Percentiles rank a stretch among this genome's conserved stretches.
Conservation (phyloP, 1,140 invertebrate species). For the Trissolcus basalis region DNA sequence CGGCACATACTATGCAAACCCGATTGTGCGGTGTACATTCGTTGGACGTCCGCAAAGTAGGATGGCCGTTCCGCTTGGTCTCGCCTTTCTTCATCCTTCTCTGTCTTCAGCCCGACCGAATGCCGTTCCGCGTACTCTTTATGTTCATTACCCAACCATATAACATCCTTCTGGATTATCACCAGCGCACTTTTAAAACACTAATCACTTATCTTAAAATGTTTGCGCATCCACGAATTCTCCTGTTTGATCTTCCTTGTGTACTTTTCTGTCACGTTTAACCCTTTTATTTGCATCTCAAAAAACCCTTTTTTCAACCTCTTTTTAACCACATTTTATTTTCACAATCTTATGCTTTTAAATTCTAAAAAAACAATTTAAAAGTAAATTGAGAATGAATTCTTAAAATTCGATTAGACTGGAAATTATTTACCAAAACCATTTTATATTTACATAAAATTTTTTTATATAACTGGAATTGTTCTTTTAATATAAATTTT, state of each 20-base stretch:
- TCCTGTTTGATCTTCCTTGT: not conserved
- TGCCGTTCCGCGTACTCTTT: conserved; percentile 40
- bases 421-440: too few relatives aligned
- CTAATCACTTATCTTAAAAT: conserved; percentile 30
- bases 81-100: conserved; percentile 47
- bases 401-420: too few relatives aligned
- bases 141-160: conserved; percentile 28
- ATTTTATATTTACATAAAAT: too few relatives aligned
- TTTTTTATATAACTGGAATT: too few relatives aligned
- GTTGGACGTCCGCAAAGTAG: conserved; percentile 32
- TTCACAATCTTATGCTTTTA: too few relatives aligned
- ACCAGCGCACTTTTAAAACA: conserved; percentile 14
- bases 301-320: not conserved
- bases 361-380: too few relatives aligned
- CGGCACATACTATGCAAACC: conserved; percentile 20
- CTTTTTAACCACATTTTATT: too few relatives aligned
- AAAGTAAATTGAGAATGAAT: too few relatives aligned
- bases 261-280: conserved; percentile 1
- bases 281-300: conserved; percentile 20
- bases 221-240: conserved; percentile 19
- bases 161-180: conserved; percentile 32
- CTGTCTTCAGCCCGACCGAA: conserved; percentile 16
- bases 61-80: conserved; percentile 40
- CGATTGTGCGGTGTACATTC: conserved; percentile 27
- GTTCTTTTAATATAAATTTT: too few relatives aligned